Evolutionary conservation across 1,140 invertebrate genomes (phyloP), one percentile per base, ranked within the genome.

Genomic region (Micrasema longulum): DNA sequence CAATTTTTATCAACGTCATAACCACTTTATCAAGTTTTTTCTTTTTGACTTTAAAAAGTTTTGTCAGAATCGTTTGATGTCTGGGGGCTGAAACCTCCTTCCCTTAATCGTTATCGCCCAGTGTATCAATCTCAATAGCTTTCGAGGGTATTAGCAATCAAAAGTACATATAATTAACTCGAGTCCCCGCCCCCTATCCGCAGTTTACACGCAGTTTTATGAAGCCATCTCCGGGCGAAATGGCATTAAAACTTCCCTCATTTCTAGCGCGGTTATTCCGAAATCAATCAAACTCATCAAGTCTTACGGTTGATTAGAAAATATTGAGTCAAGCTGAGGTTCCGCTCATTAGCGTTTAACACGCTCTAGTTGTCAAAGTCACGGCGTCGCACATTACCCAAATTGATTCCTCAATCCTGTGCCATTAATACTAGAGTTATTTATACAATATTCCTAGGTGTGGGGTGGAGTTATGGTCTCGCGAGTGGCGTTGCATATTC

Each of bases 211-310:
- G 60, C 60, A 63, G 60, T 22, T 63, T 45, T 63, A 63, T 45
- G 47, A 47, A 45, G n/a, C 60, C 22, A 35, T 16, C 60, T 26
- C 57, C 43, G 14, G 20, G 0, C 20, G 60, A 23, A 63, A 63
- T 63, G 60, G 26, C 26, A 63, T 63, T 63, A 63, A 63, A 63
- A 63, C 60, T 45, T 63, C 20, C 2, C 23, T 38, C 60, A 63
- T 63, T 63, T 63, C 43, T 63, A 26, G 36, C 38, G 53, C 31
- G 53, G 53, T 57, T 57, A 57, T 57, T 23, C 53, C 26, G 53
- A 43, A 62, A 62, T 62, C 57, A 62, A 62, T 62, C 57, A 62
- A 62, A 62, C 43, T 62, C n/a, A 63, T 63, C 41, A 45, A 45
- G 60, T 63, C 41, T 45, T 23, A 22, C 31, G 60, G 60, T 63